Conservation (phyloP, 2,113 vertebrate genomes). For the Naja naja region DNA sequence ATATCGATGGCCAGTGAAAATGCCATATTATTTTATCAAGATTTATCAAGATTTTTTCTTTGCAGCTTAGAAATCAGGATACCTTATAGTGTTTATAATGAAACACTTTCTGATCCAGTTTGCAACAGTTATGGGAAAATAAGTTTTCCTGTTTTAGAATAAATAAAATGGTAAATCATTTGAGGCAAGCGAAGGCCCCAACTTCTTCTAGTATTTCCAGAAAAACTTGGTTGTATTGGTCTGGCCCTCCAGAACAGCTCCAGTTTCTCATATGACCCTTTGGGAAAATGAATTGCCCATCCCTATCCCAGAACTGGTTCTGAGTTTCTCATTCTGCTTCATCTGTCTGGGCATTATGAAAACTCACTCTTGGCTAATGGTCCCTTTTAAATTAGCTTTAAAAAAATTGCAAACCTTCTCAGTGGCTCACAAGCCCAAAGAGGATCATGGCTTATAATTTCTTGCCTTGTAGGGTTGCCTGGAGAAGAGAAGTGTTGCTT, state of each 20-base stretch:
- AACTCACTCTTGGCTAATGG: not conserved
- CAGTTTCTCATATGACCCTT: not conserved
- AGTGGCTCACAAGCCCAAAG: not conserved
- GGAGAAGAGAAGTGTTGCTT: not conserved
- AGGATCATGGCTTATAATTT: not conserved
- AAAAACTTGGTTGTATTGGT: not conserved
- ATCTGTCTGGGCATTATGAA: not conserved
- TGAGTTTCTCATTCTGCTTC: not conserved
- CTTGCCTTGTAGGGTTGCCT: not conserved
- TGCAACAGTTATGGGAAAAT: not conserved
- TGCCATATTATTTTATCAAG: rapidly evolving
- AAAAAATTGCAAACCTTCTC: not conserved
- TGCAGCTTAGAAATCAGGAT: not conserved
- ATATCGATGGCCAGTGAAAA: not conserved
- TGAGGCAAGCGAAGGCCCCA: not conserved
- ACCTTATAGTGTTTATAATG: not conserved
- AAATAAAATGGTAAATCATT: not conserved
- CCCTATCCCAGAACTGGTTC: not conserved
- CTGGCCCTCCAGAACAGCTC: not conserved
- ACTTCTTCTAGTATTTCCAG: not conserved
- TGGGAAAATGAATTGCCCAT: not conserved
- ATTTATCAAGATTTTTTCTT: no score
- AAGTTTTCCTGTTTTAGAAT: not conserved
- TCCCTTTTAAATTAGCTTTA: not conserved
- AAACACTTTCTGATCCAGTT: not conserved